These are phyloP conservation scores for Aphidius colemani DNA, from an alignment of 2,888 invertebrate species.

Conservation along the genomic window DNA sequence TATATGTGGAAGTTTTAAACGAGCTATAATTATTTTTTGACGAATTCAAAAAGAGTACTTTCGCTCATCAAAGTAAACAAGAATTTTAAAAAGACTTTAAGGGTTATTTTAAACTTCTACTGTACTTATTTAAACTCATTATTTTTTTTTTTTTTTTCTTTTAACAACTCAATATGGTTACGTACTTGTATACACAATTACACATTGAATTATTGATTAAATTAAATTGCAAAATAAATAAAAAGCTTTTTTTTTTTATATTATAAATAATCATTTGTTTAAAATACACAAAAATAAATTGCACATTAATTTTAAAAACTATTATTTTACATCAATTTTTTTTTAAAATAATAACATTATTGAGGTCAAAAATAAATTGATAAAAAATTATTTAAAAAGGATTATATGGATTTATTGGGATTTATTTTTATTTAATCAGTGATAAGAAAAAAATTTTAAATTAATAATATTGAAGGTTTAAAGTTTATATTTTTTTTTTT, in stretches of 20 bases:
- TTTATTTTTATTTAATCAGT: background rate
- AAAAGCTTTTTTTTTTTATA: too few relatives aligned
- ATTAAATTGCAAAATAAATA: too few relatives aligned
- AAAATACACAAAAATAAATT: too few relatives aligned
- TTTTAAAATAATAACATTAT: too few relatives aligned
- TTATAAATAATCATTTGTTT: too few relatives aligned
- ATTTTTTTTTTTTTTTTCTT: slow-evolving; percentile 11
- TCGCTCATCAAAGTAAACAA: background rate
- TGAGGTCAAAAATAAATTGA: background rate
- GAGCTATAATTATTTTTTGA: slow-evolving; percentile 22
- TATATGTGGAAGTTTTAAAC: slow-evolving; percentile 2
- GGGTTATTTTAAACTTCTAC: background rate
- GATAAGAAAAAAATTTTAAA: background rate
- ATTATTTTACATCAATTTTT: too few relatives aligned
- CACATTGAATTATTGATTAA: slow-evolving; percentile 25
- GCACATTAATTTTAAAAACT: too few relatives aligned
- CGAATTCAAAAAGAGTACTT: slow-evolving; percentile 19
- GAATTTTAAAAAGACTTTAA: background rate
- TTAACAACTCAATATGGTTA: slow-evolving; percentile 14
- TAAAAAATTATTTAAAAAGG: background rate
- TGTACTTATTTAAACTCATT: background rate
- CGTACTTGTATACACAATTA: slow-evolving; percentile 29
- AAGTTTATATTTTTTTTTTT: too few relatives aligned
- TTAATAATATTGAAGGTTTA: too few relatives aligned
- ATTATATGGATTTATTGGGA: background rate